A percentile compares a stretch with the other conserved stretches of the same genome.
Conservation (phyloP, 2,888 invertebrate species). For the Tenthredo notha region DNA sequence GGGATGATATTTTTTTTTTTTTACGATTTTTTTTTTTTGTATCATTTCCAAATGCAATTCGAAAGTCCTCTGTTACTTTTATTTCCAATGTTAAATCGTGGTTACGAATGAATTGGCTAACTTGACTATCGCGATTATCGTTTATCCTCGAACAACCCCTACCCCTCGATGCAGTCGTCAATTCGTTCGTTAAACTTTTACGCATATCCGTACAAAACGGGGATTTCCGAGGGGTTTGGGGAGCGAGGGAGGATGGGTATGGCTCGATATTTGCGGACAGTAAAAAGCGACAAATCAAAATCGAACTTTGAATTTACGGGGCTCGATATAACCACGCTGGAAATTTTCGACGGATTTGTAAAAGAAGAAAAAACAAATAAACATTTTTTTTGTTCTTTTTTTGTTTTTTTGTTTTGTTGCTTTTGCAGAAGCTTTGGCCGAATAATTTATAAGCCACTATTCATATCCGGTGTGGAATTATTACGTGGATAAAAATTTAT, state of each 20-base stretch:
- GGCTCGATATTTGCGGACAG: background rate
- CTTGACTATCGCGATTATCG: conserved; percentile 29
- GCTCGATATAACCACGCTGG: background rate
- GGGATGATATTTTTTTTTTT: background rate
- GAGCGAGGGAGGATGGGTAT: background rate
- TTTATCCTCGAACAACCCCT: conserved; percentile 20
- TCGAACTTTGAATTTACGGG: conserved; percentile 36
- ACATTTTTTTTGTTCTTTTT: background rate
- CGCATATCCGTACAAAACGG: background rate
- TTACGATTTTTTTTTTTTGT: background rate
- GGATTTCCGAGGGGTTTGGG: background rate
- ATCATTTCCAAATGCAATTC: background rate
- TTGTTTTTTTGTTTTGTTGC: background rate
- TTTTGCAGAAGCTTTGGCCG: no score
- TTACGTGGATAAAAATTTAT: background rate
- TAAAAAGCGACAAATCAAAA: conserved; percentile 34
- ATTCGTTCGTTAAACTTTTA: conserved; percentile 39
- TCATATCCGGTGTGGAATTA: background rate
- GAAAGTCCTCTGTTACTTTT: background rate
- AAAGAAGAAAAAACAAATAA: background rate
- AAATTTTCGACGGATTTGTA: conserved; percentile 8
- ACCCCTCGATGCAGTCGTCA: conserved; percentile 52
- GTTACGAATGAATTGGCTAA: conserved; percentile 1
- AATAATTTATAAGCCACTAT: background rate
- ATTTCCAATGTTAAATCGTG: background rate